Percentiles rank a stretch among this genome's conserved stretches.
These are phyloP conservation scores for Watsonalla cultraria DNA, from an alignment of 2,888 invertebrate species.

Conservation along the genomic window DNA sequence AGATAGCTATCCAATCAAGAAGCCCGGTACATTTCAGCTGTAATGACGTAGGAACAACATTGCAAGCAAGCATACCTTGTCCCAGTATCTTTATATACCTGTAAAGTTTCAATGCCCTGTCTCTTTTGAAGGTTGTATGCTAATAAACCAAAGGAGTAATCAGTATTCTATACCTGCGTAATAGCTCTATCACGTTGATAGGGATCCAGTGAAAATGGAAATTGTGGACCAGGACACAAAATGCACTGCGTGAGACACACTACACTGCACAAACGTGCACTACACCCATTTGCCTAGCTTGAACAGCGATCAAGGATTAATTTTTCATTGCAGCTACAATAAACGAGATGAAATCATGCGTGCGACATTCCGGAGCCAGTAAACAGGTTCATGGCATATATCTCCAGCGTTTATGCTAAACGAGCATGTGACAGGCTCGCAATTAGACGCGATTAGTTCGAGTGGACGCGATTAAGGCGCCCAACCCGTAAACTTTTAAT, in stretches of 20 bases:
- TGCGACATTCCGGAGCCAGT: too few species aligned
- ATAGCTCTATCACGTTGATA: neutral
- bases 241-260: neutral
- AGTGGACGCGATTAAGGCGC: slow-evolving; percentile 39
- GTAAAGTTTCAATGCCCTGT: slow-evolving; percentile 19
- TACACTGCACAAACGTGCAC: slow-evolving; percentile 2
- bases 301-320: neutral
- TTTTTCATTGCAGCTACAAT: neutral
- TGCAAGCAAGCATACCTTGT: neutral
- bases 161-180: neutral
- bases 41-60: neutral
- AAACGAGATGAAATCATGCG: neutral
- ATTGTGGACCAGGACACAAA: neutral
- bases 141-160: slow-evolving; percentile 12
- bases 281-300: slow-evolving; percentile 15
- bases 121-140: slow-evolving; percentile 24
- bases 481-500: slow-evolving; percentile 42
- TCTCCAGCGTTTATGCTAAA: slow-evolving; percentile 24
- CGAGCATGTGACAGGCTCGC: slow-evolving; percentile 23
- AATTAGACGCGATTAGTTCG: slow-evolving; percentile 48
- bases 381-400: slow-evolving; percentile 22
- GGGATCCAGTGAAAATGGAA: neutral
- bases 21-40: too few species aligned
- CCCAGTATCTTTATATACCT: neutral
- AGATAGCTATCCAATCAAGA: too few species aligned